Evolutionary conservation across 1,140 invertebrate genomes (phyloP).

Genomic region (Drosophila lowei): DNA sequence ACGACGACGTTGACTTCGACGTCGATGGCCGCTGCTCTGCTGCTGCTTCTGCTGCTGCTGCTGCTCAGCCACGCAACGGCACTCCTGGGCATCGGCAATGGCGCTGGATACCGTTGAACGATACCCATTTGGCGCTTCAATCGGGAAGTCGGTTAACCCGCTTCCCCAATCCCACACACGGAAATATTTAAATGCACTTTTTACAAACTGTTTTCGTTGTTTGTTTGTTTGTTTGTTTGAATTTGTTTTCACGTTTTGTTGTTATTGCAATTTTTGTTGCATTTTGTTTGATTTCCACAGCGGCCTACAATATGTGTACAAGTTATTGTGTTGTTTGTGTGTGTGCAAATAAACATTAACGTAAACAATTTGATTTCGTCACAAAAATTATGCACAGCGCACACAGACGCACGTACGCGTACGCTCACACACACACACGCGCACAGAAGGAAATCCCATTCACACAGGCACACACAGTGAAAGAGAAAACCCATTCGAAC

Average conservation of each 20-base stretch:
- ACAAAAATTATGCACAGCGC: conserved; percentile 43
- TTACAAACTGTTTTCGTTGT: conserved; percentile 2
- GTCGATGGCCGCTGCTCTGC: conserved; percentile 2
- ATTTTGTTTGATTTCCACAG: conserved; percentile 22
- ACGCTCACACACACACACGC: conserved; percentile 32
- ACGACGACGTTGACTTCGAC: no score
- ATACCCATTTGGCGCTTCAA: no score
- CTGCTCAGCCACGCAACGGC: conserved; percentile 18
- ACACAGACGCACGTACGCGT: conserved; percentile 27
- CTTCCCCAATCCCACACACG: no score
- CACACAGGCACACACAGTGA: conserved; percentile 13
- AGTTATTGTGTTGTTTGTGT: background rate
- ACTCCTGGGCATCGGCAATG: conserved; percentile 2
- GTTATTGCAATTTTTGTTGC: conserved; percentile 27
- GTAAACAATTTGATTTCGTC: conserved; percentile 56
- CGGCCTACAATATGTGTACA: background rate
- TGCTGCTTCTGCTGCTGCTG: conserved; percentile 18
- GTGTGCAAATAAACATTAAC: conserved; percentile 36
- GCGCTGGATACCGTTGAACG: no score
- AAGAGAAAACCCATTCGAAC: conserved; percentile 36
- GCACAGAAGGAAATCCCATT: conserved; percentile 24
- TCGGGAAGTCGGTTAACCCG: no score
- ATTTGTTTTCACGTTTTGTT: conserved; percentile 24
- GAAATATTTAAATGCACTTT: conserved; percentile 6
- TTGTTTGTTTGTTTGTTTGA: conserved; percentile 16